phyloP scores from a whole-genome alignment of 2,888 invertebrate species.

The Eucera pruinosa region DNA sequence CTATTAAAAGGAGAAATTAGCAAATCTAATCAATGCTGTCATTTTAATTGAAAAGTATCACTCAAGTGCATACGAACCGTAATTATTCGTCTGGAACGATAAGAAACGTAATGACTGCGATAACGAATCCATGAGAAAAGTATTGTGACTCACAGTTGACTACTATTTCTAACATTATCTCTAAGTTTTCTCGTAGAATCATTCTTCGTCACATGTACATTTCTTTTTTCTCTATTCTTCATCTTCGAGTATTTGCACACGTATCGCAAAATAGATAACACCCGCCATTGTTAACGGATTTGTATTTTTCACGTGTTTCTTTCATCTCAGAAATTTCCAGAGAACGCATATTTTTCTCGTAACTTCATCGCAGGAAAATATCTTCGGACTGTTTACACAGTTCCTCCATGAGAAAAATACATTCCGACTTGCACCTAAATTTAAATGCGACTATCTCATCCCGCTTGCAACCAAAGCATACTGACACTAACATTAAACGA shows the following conservation, averaged over 20 bases:
- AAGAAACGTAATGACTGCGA: conserved; percentile 11
- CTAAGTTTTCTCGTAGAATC: conserved; percentile 68
- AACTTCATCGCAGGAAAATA: conserved; percentile 23
- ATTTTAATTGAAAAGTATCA: no score
- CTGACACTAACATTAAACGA: conserved; percentile 4
- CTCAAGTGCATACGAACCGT: neutral
- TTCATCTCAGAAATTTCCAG: conserved; percentile 8
- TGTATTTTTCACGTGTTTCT: conserved; percentile 10
- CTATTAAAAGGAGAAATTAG: no score
- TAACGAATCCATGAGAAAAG: neutral
- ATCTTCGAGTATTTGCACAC: neutral
- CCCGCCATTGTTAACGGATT: neutral
- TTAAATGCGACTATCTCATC: conserved; percentile 9
- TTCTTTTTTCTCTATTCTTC: neutral
- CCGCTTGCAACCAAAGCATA: neutral
- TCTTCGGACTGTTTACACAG: neutral
- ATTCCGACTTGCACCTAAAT: neutral
- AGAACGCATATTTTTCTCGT: conserved; percentile 9
- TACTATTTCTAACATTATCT: conserved; percentile 76
- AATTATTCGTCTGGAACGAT: conserved; percentile 6
- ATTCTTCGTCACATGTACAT: neutral
- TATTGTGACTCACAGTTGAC: conserved; percentile 57
- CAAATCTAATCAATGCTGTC: no score
- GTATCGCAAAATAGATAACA: neutral
- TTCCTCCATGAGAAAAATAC: conserved; percentile 21